Evolutionary conservation across 2,797 vertebrate genomes (phyloP).

Genomic region (Crenuchus spilurus): DNA sequence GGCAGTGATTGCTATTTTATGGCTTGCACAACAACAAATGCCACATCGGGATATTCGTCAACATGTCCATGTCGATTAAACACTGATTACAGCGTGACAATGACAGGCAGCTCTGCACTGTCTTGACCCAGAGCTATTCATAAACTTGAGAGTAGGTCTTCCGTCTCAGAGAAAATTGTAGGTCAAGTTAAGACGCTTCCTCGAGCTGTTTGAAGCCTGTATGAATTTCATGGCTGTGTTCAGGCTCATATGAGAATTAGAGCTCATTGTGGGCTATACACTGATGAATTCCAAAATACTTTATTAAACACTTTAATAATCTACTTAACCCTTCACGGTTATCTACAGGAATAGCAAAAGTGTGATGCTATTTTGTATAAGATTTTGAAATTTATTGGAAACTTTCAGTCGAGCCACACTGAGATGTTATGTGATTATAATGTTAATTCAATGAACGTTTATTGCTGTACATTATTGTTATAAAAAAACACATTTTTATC

Average conservation of each 20-base stretch:
- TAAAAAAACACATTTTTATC: too few relatives aligned
- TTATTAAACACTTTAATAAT: neutral
- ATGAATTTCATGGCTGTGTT: neutral
- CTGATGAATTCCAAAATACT: neutral
- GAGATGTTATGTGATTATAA: too few relatives aligned
- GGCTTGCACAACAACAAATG: neutral
- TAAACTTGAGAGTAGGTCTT: neutral
- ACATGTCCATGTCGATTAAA: neutral
- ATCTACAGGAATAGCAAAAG: neutral
- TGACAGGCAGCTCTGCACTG: neutral
- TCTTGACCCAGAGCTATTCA: neutral
- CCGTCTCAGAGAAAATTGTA: neutral
- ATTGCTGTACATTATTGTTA: too few relatives aligned
- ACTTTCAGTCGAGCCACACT: too few relatives aligned
- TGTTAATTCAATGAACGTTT: too few relatives aligned
- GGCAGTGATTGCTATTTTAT: neutral
- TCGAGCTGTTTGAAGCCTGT: constrained; percentile 8
- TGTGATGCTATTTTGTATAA: neutral
- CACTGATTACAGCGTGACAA: neutral
- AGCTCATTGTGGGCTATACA: neutral
- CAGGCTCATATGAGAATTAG: neutral
- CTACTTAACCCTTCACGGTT: neutral
- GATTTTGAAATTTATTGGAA: too few relatives aligned
- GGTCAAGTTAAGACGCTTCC: neutral
- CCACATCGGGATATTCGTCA: neutral